These are phyloP conservation scores for Eleginops maclovinus DNA, from an alignment of 2,113 vertebrate species.

Conservation along the genomic window DNA sequence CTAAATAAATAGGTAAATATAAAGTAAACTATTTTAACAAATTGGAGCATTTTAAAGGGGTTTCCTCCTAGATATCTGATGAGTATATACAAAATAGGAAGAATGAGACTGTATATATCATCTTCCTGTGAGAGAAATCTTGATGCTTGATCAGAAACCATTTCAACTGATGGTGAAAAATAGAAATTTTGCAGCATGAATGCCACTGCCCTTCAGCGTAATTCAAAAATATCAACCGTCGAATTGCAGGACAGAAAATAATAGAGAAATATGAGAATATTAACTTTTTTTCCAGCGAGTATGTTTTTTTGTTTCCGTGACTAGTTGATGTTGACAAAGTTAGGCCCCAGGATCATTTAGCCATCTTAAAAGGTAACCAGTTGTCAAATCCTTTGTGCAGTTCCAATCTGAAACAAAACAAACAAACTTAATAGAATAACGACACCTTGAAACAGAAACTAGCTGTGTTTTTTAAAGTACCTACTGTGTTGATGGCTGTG, in stretches of 20 bases:
- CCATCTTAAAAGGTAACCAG: conserved; percentile 9
- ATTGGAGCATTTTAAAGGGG: conserved; percentile 7
- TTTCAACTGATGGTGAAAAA: not conserved
- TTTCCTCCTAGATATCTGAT: conserved; percentile 6
- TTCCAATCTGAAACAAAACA: conserved; percentile 52
- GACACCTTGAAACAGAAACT: not conserved
- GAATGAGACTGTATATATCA: not conserved
- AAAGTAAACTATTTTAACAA: conserved; percentile 40
- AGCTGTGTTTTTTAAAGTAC: conserved; percentile 6
- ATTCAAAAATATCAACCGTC: conserved; percentile 23
- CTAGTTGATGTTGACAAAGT: not conserved
- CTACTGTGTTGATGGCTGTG: conserved; percentile 21
- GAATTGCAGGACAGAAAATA: conserved; percentile 13
- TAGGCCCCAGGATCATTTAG: not conserved
- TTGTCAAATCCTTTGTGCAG: conserved; percentile 24
- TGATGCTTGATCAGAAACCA: conserved; percentile 1
- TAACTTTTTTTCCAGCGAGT: not conserved
- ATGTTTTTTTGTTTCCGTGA: conserved; percentile 9
- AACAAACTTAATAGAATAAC: not conserved
- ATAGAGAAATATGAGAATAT: not conserved
- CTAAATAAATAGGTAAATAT: conserved; percentile 74
- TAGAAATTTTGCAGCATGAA: not conserved
- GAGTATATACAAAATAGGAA: conserved; percentile 3
- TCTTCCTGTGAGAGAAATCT: conserved; percentile 6
- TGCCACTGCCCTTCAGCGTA: not conserved